A percentile compares a stretch with the other conserved stretches of the same genome.
Evolutionary conservation across 2,888 invertebrate genomes (phyloP).

Genomic region (Mimachlamys varia): DNA sequence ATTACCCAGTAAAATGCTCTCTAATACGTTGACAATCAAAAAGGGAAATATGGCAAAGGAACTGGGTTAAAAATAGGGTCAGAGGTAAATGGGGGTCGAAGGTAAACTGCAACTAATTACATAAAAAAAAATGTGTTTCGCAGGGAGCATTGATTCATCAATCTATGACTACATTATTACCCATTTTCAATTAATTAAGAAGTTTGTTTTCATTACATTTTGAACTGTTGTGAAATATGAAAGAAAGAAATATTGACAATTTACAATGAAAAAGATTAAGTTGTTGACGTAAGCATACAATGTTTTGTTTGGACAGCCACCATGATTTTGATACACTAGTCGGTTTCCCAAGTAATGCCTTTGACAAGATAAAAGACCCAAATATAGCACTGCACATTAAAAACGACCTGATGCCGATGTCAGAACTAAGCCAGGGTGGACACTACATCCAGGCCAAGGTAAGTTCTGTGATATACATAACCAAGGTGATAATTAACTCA

Average conservation of each 20-base stretch:
- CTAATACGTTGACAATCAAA: too few species aligned
- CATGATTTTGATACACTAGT: slow-evolving; percentile 63
- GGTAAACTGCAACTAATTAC: too few species aligned
- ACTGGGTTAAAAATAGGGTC: background rate
- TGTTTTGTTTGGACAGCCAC: slow-evolving; percentile 43
- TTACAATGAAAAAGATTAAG: too few species aligned
- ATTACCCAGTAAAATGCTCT: too few species aligned
- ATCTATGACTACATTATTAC: too few species aligned
- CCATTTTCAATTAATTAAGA: too few species aligned
- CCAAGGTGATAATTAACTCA: background rate
- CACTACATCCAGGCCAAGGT: slow-evolving; percentile 73
- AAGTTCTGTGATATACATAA: background rate
- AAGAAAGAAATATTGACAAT: too few species aligned
- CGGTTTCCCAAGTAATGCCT: slow-evolving; percentile 58
- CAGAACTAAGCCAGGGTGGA: slow-evolving; percentile 66
- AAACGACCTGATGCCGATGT: slow-evolving; percentile 54
- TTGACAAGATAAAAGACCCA: slow-evolving; percentile 50
- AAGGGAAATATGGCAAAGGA: too few species aligned
- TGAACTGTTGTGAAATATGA: too few species aligned
- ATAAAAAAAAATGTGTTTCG: too few species aligned
- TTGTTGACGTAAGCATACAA: background rate
- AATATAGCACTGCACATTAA: slow-evolving; percentile 57
- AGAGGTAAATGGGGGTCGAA: background rate
- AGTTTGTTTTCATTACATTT: too few species aligned
- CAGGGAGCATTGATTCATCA: too few species aligned